Evolutionary conservation across 2,113 vertebrate genomes (phyloP).

Genomic region (Hippotragus niger): DNA sequence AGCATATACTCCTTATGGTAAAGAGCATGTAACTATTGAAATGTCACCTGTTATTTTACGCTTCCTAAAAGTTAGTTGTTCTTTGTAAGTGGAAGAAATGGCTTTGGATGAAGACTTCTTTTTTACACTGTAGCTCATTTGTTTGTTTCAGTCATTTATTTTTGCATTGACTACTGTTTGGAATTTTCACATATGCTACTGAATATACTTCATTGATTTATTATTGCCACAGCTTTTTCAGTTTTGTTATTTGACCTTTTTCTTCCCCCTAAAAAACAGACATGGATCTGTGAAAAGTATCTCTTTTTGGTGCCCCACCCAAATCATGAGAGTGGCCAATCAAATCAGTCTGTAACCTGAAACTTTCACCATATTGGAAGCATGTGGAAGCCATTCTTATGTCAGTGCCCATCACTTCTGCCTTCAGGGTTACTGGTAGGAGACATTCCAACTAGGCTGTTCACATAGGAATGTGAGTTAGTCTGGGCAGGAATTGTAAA

Average conservation of each 20-base stretch:
- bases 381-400: slow-evolving; percentile 2
- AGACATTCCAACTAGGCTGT: slow-evolving; percentile 80
- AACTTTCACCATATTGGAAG: neutral
- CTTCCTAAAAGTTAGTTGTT: neutral
- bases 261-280: neutral
- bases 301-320: neutral
- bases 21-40: neutral
- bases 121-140: neutral
- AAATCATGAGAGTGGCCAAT: neutral
- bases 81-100: neutral
- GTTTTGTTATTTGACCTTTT: neutral
- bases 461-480: slow-evolving; percentile 83
- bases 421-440: slow-evolving; percentile 50
- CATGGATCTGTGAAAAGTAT: neutral
- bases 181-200: neutral
- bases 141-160: neutral
- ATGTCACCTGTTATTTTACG: neutral
- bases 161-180: neutral
- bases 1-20: neutral
- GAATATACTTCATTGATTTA: neutral
- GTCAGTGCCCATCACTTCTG: neutral
- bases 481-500: slow-evolving; percentile 78
- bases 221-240: neutral
- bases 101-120: neutral
- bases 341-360: neutral